Base-by-base conservation (phyloP, 92 coral and sea anemone species). In the Porites rus region DNA sequence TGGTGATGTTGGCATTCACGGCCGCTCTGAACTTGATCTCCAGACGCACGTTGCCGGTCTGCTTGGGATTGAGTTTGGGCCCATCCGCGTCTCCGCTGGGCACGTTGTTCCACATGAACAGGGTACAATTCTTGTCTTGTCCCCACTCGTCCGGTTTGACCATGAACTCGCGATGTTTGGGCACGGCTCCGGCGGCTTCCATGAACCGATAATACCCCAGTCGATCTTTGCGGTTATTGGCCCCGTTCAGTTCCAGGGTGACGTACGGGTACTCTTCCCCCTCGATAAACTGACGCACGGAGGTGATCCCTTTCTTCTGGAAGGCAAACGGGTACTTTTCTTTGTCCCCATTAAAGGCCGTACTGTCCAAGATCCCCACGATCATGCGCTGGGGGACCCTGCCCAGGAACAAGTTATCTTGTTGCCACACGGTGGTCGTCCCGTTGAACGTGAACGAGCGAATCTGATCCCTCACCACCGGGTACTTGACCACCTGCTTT, bases 251-350 rank as follows among this genome's bases (percentile, higher is more conserved):
- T 5, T 67, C 31, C 8, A 67, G 12, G 1, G 72, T 19, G 13
- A 9, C 31, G 51, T 67, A 67, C 5, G 72, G 72, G 72, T 67
- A 67, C 43, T 67, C 72, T 67, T 22, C 72, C 6, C 72, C 72
- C 8, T 67, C 13, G 10, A 67, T 14, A 6, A 67, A 1, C 31
- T 67, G 72, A 19, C 43, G 22, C 1, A 67, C 25, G 28, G 11
- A 5, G 6, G 12, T 25, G 0, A 4, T 0, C 0, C 72, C 72
- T 1, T 10, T 4, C 24, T 67, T 67, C 46, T 67, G 4, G 31
- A 67, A 67, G 2, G 12, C 8, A 20, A 21, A 67, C 12, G 72
- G 72, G 9, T 67, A 24, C 8, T 14, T n/a, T 0, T 6, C 12
- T 0, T n/a, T 9, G 8, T 67, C 46, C 5, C 72, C 72, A 21